phyloP scores from a whole-genome alignment of 2,888 invertebrate species.

The Tanypteryx hageni region DNA sequence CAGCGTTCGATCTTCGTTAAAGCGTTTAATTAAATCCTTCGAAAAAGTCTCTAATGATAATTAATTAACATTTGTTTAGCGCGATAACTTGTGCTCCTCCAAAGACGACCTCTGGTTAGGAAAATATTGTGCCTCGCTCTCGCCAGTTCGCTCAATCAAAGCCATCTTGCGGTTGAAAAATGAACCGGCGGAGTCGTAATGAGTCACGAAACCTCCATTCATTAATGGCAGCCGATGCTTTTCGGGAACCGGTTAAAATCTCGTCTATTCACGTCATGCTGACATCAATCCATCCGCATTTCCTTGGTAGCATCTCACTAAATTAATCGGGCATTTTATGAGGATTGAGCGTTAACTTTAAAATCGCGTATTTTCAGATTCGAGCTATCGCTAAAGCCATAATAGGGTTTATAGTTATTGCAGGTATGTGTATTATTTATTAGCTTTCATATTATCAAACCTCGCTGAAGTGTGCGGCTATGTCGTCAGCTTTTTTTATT shows the following conservation, averaged over 20 bases:
- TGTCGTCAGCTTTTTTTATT: no score
- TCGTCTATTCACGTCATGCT: background rate
- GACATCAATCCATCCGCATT: background rate
- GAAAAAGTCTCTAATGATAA: background rate
- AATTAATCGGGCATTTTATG: background rate
- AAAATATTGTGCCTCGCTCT: background rate
- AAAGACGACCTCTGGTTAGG: background rate
- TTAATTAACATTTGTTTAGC: background rate
- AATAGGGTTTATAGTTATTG: no score
- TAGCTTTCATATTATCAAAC: no score
- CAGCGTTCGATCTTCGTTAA: background rate
- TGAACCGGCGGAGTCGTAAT: background rate
- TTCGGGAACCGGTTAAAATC: background rate
- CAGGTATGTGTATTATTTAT: no score
- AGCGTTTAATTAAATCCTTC: background rate
- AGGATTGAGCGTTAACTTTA: background rate
- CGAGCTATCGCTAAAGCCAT: no score
- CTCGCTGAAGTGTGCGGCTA: no score
- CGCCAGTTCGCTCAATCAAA: background rate
- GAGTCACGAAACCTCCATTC: slow-evolving; percentile 30
- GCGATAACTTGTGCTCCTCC: background rate
- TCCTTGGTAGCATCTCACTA: background rate
- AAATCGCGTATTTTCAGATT: no score
- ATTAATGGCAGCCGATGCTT: background rate
- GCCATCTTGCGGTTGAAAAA: slow-evolving; percentile 22